Base-by-base conservation (phyloP, 2,888 invertebrate species). In the Temnothorax unifasciatus region DNA sequence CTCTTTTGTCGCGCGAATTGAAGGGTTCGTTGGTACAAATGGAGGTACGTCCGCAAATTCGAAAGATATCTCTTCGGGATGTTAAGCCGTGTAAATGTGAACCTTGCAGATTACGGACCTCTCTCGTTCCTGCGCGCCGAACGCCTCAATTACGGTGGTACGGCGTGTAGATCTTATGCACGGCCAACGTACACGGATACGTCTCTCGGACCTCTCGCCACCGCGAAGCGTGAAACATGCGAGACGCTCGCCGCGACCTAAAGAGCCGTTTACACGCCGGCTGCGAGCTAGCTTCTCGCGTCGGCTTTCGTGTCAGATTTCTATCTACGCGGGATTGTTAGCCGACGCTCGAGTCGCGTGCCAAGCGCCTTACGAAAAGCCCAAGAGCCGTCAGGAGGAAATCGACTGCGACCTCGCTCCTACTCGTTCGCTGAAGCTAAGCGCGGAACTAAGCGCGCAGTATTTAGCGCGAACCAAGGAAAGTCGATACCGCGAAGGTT, bases 181-280 rank as follows among this genome's bases (percentile, higher is more conserved):
- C 68, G 25, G 44, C 25, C n/a, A 18, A 44, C 41, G 3, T 29
- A 38, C 38, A 41, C 18, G 71, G 41, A 29, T 64, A 73, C 61
- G 50, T 18, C 3, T 29, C 29, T 29, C 29, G 41, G 29, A 13
- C 6, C 18, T 54, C 50, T 71, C 73, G 57, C n/a, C 66, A 74
- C 29, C 74, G 83, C 73, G 82, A 84, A 77, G 86, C 86, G 81
- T 86, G 77, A 84, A 86, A 79, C 86, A 86, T 82, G 84, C 84
- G 84, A 84, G 68, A 74, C 54, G 59, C n/a, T 61, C 15, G 66
- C 59, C 75, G 34, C 59, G 68, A 50, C 63, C 83, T 73, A 63
- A 83, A 79, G 68, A 79, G 54, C 38, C 85, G 68, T 85, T 87
- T 87, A 87, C 76, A 83, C 85, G 87, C 59, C 59, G 73, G 54